A percentile compares a stretch with the other conserved stretches of the same genome.
phyloP scores from a whole-genome alignment of 2,888 invertebrate species.

The Leptopilina myrica region DNA sequence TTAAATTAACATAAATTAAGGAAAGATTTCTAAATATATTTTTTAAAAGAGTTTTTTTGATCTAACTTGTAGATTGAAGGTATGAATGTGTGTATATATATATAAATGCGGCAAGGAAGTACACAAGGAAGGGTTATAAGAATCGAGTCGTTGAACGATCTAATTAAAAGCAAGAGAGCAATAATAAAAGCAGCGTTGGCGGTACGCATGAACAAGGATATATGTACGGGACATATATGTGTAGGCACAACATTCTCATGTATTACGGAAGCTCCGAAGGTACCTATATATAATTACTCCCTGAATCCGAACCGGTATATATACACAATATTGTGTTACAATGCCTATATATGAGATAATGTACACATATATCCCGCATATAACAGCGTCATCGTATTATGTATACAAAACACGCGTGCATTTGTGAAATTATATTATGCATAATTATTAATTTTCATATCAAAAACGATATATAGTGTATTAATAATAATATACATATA shows the following conservation, averaged over 20 bases:
- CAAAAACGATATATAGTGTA: conserved; percentile 10
- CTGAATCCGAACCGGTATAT: conserved; percentile 33
- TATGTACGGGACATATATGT: background rate
- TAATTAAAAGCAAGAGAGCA: conserved; percentile 25
- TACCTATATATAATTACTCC: conserved; percentile 27
- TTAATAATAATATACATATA: background rate
- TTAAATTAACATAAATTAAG: background rate
- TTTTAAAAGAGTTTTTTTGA: background rate
- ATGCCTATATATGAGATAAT: background rate
- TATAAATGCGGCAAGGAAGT: background rate
- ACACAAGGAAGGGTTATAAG: conserved; percentile 15
- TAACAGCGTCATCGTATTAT: background rate
- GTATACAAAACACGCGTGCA: conserved; percentile 12
- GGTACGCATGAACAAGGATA: conserved; percentile 30
- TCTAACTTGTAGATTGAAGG: background rate
- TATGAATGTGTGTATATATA: too few relatives aligned
- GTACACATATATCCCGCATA: too few relatives aligned
- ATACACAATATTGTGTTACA: conserved; percentile 15
- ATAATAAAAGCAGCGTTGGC: conserved; percentile 25
- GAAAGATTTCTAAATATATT: background rate
- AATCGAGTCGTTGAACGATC: conserved; percentile 33
- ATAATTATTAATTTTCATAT: conserved; percentile 38
- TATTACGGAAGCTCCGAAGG: conserved; percentile 29
- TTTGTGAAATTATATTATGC: background rate
- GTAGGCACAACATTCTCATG: conserved; percentile 18